Conservation (phyloP, 2,888 invertebrate genomes). For the Agrochola circellaris region DNA sequence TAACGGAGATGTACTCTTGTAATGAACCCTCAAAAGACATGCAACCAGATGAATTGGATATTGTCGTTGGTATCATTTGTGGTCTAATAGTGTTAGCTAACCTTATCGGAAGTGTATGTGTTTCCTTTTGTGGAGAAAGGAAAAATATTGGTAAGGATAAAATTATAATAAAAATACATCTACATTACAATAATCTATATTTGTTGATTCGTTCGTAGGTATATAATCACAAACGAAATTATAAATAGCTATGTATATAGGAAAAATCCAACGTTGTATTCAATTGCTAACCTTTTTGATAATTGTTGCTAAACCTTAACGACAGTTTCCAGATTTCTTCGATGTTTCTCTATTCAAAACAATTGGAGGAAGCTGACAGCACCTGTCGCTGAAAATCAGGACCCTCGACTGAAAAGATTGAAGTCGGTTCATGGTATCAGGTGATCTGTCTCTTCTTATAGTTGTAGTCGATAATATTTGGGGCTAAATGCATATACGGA, state of each 20-base stretch:
- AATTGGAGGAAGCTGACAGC: conserved; percentile 69
- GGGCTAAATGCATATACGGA: background rate
- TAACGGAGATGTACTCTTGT: background rate
- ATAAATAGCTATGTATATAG: background rate
- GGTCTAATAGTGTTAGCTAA: conserved; percentile 30
- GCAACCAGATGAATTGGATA: conserved; percentile 39
- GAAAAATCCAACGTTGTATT: background rate
- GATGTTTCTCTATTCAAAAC: conserved; percentile 71
- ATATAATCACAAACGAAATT: background rate
- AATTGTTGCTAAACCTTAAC: background rate
- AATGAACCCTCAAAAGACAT: conserved; percentile 25
- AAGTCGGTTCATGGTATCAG: conserved; percentile 67
- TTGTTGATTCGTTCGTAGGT: background rate
- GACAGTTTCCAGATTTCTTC: conserved; percentile 53
- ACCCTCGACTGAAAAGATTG: conserved; percentile 55
- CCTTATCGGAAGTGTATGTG: conserved; percentile 42
- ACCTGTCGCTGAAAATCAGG: conserved; percentile 29
- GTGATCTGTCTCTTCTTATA: conserved; percentile 27
- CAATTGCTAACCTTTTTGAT: background rate
- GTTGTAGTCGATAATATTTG: background rate
- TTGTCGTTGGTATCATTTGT: conserved; percentile 20
- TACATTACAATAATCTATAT: background rate
- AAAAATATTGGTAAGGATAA: conserved; percentile 10
- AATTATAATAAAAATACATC: background rate
- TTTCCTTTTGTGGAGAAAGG: background rate